A percentile compares a stretch with the other conserved stretches of the same genome.
phyloP scores from a whole-genome alignment of 2,797 vertebrate species.

The Enteromius thamalakanensis region DNA sequence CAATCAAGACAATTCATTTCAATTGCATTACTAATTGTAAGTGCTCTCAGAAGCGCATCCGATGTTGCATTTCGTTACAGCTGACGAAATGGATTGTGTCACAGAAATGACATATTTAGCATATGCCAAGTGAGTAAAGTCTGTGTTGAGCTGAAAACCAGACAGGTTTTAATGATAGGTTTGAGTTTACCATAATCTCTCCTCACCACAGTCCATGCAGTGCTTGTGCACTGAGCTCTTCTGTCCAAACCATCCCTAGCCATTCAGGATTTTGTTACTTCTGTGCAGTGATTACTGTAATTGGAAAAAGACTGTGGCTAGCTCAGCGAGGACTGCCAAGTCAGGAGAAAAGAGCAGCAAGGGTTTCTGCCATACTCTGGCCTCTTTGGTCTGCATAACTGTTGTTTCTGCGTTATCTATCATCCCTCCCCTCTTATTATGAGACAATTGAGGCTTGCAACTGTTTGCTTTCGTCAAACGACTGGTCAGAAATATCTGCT shows the following conservation, averaged over 20 bases:
- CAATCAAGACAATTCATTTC: neutral
- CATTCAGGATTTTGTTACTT: conserved; percentile 29
- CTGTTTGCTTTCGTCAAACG: conserved; percentile 20
- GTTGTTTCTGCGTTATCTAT: conserved; percentile 23
- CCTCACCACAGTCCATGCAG: conserved; percentile 26
- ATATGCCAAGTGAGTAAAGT: conserved; percentile 9
- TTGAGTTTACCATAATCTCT: conserved; percentile 32
- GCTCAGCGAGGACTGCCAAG: conserved; percentile 23
- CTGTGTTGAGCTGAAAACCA: conserved; percentile 41
- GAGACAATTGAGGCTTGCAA: neutral
- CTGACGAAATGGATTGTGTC: conserved; percentile 32
- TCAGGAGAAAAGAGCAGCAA: neutral
- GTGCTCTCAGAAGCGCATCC: neutral
- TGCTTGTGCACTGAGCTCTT: neutral
- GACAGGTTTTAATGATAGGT: conserved; percentile 41
- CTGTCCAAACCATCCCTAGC: neutral
- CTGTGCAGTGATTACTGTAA: conserved; percentile 32
- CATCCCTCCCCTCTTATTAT: conserved; percentile 17
- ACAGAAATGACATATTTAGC: conserved; percentile 35
- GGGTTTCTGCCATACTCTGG: conserved; percentile 9
- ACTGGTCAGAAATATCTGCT: conserved; percentile 14
- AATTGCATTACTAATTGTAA: neutral
- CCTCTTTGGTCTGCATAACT: conserved; percentile 1
- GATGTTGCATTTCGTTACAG: conserved; percentile 9
- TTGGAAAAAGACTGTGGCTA: conserved; percentile 41